Percentiles rank a stretch among this genome's conserved stretches.
Evolutionary conservation across 2,113 vertebrate species (phyloP).

Genomic region (Tragelaphus buxtoni): DNA sequence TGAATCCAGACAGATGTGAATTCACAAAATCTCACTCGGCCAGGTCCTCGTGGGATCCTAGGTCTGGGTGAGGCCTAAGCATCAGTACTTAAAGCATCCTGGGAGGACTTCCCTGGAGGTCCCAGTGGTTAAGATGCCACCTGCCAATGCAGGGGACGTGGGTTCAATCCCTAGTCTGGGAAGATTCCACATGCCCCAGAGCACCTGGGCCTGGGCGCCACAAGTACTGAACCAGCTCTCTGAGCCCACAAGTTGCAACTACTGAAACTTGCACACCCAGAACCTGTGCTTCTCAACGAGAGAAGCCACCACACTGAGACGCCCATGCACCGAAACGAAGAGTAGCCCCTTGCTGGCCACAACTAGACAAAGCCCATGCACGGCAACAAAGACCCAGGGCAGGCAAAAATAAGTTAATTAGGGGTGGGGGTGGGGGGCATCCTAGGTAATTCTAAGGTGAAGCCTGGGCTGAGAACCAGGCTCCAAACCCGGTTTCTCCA

Average conservation of each 20-base stretch:
- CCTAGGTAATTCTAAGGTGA: not conserved
- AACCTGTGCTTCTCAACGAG: not conserved
- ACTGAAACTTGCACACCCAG: not conserved
- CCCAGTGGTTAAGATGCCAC: not conserved
- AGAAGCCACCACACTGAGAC: not conserved
- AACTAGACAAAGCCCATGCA: not conserved
- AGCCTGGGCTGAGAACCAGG: not conserved
- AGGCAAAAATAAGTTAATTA: not conserved
- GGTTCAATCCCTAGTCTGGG: not conserved
- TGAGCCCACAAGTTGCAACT: not conserved
- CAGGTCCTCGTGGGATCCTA: not conserved
- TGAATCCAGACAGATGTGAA: not conserved
- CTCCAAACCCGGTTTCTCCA: not conserved
- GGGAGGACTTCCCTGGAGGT: not conserved
- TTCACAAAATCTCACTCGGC: accelerated
- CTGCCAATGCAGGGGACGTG: not conserved
- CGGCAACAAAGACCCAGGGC: not conserved
- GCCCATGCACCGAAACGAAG: not conserved
- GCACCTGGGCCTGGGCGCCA: not conserved
- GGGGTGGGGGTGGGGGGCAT: accelerated
- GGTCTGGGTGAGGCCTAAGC: not conserved
- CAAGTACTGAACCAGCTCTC: not conserved
- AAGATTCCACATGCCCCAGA: not conserved
- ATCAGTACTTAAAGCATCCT: not conserved
- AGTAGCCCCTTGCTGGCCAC: not conserved